Evolutionary conservation across 2,797 vertebrate species (phyloP), one percentile per base, ranked within the genome.

Genomic region (Cynodonichthys magdalenae): DNA sequence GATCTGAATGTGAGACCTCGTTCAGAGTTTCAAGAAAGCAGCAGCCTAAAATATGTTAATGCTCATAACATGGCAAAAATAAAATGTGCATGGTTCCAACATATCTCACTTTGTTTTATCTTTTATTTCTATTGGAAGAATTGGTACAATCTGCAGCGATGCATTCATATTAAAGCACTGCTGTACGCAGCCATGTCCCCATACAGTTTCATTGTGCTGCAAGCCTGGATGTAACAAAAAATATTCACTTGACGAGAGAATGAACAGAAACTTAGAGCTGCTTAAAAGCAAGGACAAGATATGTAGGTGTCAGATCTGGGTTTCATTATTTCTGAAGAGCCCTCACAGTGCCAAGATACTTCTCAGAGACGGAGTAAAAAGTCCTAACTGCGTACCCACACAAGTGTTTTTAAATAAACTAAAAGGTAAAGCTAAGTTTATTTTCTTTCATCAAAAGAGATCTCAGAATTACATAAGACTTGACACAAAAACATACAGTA

Each of bases 291-390:
- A 60, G 52, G 59, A 59, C 48, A 61, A 66, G 20, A 29, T 59
- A 36, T 72, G 75, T 75, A 65, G 74, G 68, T 55, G 65, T 44
- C 50, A 19, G 52, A 56, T 57, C 42, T 57, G 28, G 15, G 49
- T 27, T 41, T 42, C n/a, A 27, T 69, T 67, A 66, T 73, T 73
- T 63, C 47, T 72, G 48, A 68, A 75, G 54, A 69, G 41, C 11
- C 3, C 6, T 73, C 41, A 44, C 51, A 64, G 19, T 39, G 51
- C 52, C 51, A 50, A 53, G 45, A 57, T 29, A 64, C 54, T 75
- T 11, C 28, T 50, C 47, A 36, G 4, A 31, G 10, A 57, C n/a
- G 61, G 17, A 19, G 24, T 44, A 51, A 31, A 52, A 59, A 17
- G 59, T 15, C 34, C 45, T 24, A 45, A 31, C 45, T 58, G 27